Evolutionary conservation across 2,113 vertebrate genomes (phyloP), one percentile per base, ranked within the genome.

Genomic region (Piprites chloris): DNA sequence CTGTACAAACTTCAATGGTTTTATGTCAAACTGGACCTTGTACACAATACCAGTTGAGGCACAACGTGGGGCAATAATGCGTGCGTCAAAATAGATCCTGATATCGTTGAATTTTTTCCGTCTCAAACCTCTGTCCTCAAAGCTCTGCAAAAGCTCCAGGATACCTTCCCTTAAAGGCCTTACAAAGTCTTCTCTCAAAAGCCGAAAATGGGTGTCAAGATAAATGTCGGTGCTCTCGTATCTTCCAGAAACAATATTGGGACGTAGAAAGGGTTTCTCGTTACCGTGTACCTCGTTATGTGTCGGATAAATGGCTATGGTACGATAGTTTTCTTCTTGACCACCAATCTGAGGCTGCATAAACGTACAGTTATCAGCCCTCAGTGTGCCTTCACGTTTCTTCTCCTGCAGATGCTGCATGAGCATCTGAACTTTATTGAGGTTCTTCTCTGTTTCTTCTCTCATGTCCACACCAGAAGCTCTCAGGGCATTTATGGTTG

Each of bases 191-290:
- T 99, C 99, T 95, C 99, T 97, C 85, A 99, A 96, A 84, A 99
- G 98, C n/a, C 99, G 98, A 93, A 99, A 99, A 94, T 99, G 99
- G 6, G 99, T 99, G 87, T 99, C 99, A 49, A 99, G 98, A 96
- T 99, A 99, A 93, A 98, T 8, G 22, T 97, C 97, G 20, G 97
- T 98, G 93, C 96, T 99, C 33, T 98, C 97, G 8, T 99, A 99
- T 59, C 97, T 97, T 81, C 97, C 96, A 41, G 96, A 96, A 92
- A 98, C 98, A 78, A 98, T 96, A 96, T 99, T 99, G 69, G 98
- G 98, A 61, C 98, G 97, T 6, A 99, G 98, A 95, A 98, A 98
- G 30, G 99, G 99, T 92, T 96, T 98, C 47, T 98, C 77, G 6
- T 98, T 97, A 65, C 95, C 49, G 33, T 95, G 98, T 49, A 99